Evolutionary conservation across 92 coral and sea anemone species (phyloP).

Genomic region (Epizoanthus scotinus): DNA sequence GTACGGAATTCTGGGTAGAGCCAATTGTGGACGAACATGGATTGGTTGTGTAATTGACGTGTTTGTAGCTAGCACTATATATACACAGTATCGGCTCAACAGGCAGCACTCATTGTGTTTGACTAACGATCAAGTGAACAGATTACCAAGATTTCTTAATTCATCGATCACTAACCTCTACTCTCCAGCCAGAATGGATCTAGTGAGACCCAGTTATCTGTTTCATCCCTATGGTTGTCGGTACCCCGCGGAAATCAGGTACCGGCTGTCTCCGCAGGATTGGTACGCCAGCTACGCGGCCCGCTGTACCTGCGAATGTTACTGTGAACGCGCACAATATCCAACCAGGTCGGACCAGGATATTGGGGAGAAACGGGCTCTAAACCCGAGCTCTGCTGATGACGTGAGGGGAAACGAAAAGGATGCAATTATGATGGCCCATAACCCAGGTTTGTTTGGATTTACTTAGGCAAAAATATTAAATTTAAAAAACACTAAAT

Average conservation of each 20-base stretch:
- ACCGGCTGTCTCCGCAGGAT: conserved; percentile 19
- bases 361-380: conserved; percentile 1
- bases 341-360: conserved; percentile 13
- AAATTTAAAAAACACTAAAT: neutral
- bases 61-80: conserved; percentile 12
- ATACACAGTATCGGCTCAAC: conserved; percentile 32
- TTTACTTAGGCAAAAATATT: neutral
- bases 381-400: neutral
- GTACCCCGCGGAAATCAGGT: conserved; percentile 27
- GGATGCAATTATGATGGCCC: conserved; percentile 12
- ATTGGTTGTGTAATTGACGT: conserved; percentile 27
- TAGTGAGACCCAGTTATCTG: conserved; percentile 13
- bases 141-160: neutral
- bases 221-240: conserved; percentile 10
- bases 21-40: neutral
- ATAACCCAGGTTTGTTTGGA: conserved; percentile 32
- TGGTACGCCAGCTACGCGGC: neutral
- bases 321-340: conserved; percentile 4
- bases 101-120: conserved; percentile 20
- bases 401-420: neutral
- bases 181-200: conserved; percentile 10
- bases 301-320: conserved; percentile 34
- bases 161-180: no score
- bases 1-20: neutral
- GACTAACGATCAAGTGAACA: conserved; percentile 30